Conservation (phyloP, 2,888 invertebrate species). For the Cerceris ruficornis region DNA sequence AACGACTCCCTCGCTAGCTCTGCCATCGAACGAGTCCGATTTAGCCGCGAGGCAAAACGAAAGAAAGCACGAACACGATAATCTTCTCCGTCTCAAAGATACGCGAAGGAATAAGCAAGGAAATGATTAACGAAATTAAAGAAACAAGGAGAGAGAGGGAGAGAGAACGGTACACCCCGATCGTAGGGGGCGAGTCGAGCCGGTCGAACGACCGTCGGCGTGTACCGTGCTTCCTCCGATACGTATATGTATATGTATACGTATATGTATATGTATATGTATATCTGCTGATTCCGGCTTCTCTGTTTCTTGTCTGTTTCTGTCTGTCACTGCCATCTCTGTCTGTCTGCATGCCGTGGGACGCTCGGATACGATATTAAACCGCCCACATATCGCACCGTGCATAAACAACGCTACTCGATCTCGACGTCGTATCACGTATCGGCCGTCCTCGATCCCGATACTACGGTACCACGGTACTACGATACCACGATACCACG, state of each 20-base stretch:
- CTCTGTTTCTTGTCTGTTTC: slow-evolving; percentile 84
- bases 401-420: slow-evolving; percentile 59
- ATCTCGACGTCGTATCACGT: slow-evolving; percentile 17
- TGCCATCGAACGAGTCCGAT: too few relatives aligned
- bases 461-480: too few relatives aligned
- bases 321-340: slow-evolving; percentile 84
- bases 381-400: slow-evolving; percentile 66
- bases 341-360: slow-evolving; percentile 84
- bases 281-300: slow-evolving; percentile 81
- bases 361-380: slow-evolving; percentile 78
- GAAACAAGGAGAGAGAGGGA: not conserved
- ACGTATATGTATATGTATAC: not conserved
- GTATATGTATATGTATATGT: slow-evolving; percentile 58
- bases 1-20: too few relatives aligned
- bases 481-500: slow-evolving; percentile 7
- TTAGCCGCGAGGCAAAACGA: too few relatives aligned
- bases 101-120: not conserved
- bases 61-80: too few relatives aligned
- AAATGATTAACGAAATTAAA: not conserved
- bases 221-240: slow-evolving; percentile 38
- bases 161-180: not conserved
- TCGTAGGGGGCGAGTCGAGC: not conserved
- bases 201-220: slow-evolving; percentile 14
- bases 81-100: too few relatives aligned
- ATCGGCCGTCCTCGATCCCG: slow-evolving; percentile 6